Evolutionary conservation across 2,113 vertebrate genomes (phyloP).

Genomic region (Pristiophorus japonicus): DNA sequence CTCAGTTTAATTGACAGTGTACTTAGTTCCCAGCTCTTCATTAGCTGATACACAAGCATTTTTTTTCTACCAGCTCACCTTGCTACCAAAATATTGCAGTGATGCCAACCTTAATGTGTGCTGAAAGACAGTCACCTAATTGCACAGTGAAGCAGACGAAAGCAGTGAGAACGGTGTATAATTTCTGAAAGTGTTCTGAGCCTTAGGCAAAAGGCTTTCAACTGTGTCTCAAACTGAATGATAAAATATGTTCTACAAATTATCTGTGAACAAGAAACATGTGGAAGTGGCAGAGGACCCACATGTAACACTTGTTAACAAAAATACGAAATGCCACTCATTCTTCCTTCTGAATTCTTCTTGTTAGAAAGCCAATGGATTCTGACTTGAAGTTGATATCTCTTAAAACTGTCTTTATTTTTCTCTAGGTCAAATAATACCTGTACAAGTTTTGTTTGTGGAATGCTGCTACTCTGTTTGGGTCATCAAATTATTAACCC

Average conservation of each 20-base stretch:
- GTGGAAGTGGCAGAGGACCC: constrained; percentile 73
- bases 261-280: constrained; percentile 83
- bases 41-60: background rate
- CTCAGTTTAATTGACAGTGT: constrained; percentile 29
- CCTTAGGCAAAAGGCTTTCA: constrained; percentile 83
- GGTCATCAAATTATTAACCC: background rate
- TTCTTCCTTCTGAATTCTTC: constrained; percentile 57
- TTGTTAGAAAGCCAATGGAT: constrained; percentile 39
- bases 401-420: too few species aligned
- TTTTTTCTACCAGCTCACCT: constrained; percentile 20
- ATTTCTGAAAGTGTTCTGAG: constrained; percentile 80
- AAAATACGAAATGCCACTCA: constrained; percentile 75
- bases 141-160: constrained; percentile 76
- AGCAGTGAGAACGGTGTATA: constrained; percentile 76
- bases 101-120: constrained; percentile 55
- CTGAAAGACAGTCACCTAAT: constrained; percentile 74
- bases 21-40: constrained; percentile 18
- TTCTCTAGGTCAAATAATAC: background rate
- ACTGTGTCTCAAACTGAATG: constrained; percentile 82
- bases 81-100: constrained; percentile 13
- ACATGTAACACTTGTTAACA: constrained; percentile 80
- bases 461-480: background rate
- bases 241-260: constrained; percentile 87
- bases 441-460: background rate
- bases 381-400: background rate